phyloP scores from a whole-genome alignment of 2,113 vertebrate genomes.

The Apteryx owenii region DNA sequence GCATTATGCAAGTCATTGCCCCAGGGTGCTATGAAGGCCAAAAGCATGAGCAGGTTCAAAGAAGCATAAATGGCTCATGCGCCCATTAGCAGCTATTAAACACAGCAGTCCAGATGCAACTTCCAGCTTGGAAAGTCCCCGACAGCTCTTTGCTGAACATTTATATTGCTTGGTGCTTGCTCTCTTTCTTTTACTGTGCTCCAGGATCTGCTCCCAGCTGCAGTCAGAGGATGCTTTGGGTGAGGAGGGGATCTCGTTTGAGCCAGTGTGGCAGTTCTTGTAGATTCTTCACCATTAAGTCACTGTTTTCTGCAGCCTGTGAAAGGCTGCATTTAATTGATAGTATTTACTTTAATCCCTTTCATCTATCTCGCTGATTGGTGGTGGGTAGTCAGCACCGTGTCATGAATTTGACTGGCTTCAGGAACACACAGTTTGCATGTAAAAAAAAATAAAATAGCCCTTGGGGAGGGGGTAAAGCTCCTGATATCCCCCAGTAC shows the following conservation, averaged over 20 bases:
- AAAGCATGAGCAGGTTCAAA: not conserved
- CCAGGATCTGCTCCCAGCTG: not conserved
- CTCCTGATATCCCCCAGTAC: not conserved
- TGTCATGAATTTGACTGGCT: not conserved
- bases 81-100: not conserved
- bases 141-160: not conserved
- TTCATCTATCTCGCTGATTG: not conserved
- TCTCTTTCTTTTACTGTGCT: not conserved
- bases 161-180: not conserved
- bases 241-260: not conserved
- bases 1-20: not conserved
- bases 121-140: not conserved
- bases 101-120: rapidly evolving
- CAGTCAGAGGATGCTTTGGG: not conserved
- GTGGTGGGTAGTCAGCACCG: not conserved
- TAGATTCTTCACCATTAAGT: not conserved
- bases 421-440: not conserved
- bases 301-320: not conserved
- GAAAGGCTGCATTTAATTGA: not conserved
- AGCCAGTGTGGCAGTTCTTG: not conserved
- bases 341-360: not conserved
- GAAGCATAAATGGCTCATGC: not conserved
- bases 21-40: not conserved
- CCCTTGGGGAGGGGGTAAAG: not conserved
- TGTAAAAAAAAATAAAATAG: not conserved